A percentile compares a stretch with the other conserved stretches of the same genome.
phyloP scores from a whole-genome alignment of 1,140 invertebrate species.

The Lepidotrigona ventralis region DNA sequence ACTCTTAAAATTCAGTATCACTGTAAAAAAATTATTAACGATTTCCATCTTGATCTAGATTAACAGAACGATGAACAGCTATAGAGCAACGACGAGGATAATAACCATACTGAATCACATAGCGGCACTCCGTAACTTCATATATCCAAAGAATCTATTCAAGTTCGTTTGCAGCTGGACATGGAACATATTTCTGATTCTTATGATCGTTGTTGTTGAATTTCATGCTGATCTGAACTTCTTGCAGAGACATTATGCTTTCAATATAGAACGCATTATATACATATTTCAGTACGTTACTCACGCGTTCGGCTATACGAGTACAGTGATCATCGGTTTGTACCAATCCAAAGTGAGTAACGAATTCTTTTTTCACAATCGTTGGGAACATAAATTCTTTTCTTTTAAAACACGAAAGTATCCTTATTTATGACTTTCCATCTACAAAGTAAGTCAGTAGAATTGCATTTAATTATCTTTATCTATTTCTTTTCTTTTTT shows the following conservation, averaged over 20 bases:
- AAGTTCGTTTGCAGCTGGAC: background rate
- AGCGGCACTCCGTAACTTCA: background rate
- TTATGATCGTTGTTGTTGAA: too few relatives aligned
- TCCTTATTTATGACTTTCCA: too few relatives aligned
- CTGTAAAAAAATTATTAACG: background rate
- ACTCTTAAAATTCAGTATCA: too few relatives aligned
- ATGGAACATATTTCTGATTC: background rate
- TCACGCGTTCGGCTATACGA: background rate
- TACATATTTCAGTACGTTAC: background rate
- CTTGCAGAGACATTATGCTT: background rate
- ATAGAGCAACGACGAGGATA: background rate
- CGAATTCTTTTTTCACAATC: background rate
- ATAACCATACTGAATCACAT: background rate
- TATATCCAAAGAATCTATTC: background rate
- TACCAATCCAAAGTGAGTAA: constrained; percentile 38
- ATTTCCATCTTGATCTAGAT: background rate
- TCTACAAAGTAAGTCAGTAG: too few relatives aligned
- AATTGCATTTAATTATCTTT: too few relatives aligned
- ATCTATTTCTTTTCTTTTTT: background rate
- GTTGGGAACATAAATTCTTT: too few relatives aligned
- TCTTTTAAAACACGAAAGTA: too few relatives aligned
- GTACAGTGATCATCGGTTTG: background rate
- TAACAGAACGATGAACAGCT: background rate
- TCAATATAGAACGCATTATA: background rate
- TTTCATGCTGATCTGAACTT: too few relatives aligned